phyloP scores from a whole-genome alignment of 2,888 invertebrate genomes.

The Nephrotoma guestfalica region DNA sequence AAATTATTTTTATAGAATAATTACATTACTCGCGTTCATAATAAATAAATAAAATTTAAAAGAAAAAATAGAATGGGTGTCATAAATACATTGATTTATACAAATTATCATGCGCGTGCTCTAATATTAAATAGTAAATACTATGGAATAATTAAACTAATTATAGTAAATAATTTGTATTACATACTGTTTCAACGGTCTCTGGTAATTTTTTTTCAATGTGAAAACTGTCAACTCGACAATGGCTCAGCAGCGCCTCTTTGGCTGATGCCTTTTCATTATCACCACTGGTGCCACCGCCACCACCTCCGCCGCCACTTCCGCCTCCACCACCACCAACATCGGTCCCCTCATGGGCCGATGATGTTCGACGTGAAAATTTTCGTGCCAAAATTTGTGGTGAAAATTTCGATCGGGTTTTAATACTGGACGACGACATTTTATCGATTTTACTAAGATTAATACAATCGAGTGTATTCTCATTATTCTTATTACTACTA shows the following conservation, averaged over 20 bases:
- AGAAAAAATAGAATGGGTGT: background rate
- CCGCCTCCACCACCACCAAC: background rate
- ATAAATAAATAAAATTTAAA: background rate
- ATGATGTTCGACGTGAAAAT: slow-evolving; percentile 13
- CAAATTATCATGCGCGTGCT: background rate
- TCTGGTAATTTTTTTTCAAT: slow-evolving; percentile 18
- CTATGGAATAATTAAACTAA: background rate
- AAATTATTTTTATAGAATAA: background rate
- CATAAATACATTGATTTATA: background rate
- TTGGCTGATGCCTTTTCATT: slow-evolving; percentile 10
- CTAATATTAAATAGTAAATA: background rate
- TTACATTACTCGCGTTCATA: background rate
- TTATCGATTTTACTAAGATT: background rate
- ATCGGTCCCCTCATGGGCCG: background rate
- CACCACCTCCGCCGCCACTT: background rate
- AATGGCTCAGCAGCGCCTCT: slow-evolving; percentile 17
- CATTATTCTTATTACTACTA: background rate
- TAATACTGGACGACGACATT: background rate
- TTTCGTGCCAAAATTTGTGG: slow-evolving; percentile 18
- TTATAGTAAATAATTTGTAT: background rate
- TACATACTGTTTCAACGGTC: slow-evolving; percentile 21
- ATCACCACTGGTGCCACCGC: background rate
- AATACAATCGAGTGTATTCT: background rate
- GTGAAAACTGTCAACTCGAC: slow-evolving; percentile 15
- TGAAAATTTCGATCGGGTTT: slow-evolving; percentile 17